phyloP scores from a whole-genome alignment of 2,113 vertebrate genomes.

The Silurus meridionalis region DNA sequence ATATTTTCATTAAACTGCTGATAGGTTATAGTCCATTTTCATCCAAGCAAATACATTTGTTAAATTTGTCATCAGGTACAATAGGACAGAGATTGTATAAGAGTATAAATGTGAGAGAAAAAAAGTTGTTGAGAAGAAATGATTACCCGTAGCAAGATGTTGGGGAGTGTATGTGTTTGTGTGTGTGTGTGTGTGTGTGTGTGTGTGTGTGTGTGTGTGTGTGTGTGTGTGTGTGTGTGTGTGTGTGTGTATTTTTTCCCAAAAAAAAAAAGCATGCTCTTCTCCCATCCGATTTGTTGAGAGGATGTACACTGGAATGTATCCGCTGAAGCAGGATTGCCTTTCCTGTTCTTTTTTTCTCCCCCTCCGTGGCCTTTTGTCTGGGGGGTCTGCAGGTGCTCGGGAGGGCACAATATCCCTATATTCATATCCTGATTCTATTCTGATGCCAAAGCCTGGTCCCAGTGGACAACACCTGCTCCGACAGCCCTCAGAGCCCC shows the following conservation, averaged over 20 bases:
- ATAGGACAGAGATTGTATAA: not conserved
- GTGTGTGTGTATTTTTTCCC: not conserved
- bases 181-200: too few species aligned
- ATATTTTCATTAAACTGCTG: not conserved
- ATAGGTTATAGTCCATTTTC: not conserved
- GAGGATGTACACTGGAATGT: constrained; percentile 60
- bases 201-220: too few species aligned
- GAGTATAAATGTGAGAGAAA: not conserved
- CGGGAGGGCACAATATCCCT: constrained; percentile 62
- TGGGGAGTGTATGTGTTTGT: not conserved
- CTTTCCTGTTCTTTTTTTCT: constrained; percentile 53
- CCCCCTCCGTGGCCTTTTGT: constrained; percentile 57
- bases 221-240: too few species aligned
- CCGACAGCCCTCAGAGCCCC: constrained; percentile 38
- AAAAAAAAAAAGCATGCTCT: constrained; percentile 38
- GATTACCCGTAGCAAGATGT: constrained; percentile 10
- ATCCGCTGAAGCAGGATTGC: constrained; percentile 57
- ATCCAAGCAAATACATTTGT: not conserved
- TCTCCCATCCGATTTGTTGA: constrained; percentile 39
- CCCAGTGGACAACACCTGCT: constrained; percentile 71
- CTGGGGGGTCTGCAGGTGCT: constrained; percentile 66
- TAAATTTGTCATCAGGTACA: not conserved
- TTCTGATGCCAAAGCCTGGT: constrained; percentile 62
- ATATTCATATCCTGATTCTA: constrained; percentile 76
- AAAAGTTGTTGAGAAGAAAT: constrained; percentile 13